Evolutionary conservation across 2,113 vertebrate genomes (phyloP), one percentile per base, ranked within the genome.

Genomic region (Hyaena hyaena): DNA sequence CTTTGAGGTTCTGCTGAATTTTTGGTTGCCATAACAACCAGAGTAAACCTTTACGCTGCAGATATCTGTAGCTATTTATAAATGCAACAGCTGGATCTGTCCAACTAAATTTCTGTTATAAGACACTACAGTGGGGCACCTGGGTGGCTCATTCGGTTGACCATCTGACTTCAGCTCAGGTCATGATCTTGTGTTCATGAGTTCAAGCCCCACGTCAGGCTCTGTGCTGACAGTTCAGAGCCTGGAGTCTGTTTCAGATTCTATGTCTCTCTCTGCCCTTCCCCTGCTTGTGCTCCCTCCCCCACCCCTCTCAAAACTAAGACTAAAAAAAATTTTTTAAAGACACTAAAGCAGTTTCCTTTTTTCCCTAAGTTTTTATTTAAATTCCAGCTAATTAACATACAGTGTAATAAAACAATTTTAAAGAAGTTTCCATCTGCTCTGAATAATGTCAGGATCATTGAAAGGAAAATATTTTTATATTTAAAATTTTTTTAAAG

Each of bases 51-150:
- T 98, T 98, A 98, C 97, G 98, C 95, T 97, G 97, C 97, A 98
- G 98, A 98, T 98, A 98, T 99, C 98, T 98, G 98, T 93, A 98
- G 98, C 98, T 99, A 99, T 99, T 99, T 99, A 99, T 99, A 99
- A 98, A 98, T 90, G 48, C 80, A 99, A 99, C 99, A 99, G 98
- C 99, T 99, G 98, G 98, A 98, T 98, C 97, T 98, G 97, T 98
- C 98, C 97, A 97, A 95, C 97, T 98, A 98, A 98, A 98, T 98
- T 98, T 98, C 96, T 97, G 96, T 98, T 93, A 92, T 12, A 98
- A 98, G 63, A 96, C 43, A 95, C 69, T 89, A 97, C 98, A 97
- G 81, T 39, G 39, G 39, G 39, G 39, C 39, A 39, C 39, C 39
- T 39, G 39, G 39, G 39, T 39, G 39, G 39, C 39, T 39, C 39